Evolutionary conservation across 2,888 invertebrate genomes (phyloP).

Genomic region (Chrysodeixis includens): DNA sequence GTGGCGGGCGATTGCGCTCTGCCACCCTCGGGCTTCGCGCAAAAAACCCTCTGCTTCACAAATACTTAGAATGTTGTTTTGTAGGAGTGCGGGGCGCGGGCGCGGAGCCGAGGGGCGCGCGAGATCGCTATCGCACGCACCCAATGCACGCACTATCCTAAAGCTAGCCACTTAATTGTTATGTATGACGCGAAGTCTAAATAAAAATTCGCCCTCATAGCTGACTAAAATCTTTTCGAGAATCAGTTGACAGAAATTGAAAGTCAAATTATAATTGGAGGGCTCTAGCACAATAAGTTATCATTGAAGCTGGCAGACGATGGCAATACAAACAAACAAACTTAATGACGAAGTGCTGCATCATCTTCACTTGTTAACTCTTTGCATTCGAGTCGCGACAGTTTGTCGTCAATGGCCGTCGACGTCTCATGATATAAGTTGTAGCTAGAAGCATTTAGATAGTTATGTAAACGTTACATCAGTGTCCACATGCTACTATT

Average conservation of each 20-base stretch:
- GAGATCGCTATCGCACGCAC: slow-evolving; percentile 89
- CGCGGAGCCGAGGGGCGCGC: slow-evolving; percentile 71
- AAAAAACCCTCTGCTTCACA: slow-evolving; percentile 87
- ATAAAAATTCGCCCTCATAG: slow-evolving; percentile 61
- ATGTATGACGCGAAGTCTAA: slow-evolving; percentile 77
- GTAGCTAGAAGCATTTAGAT: slow-evolving; percentile 25
- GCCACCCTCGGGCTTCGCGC: slow-evolving; percentile 88
- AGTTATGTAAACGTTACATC: slow-evolving; percentile 54
- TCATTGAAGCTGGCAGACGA: not conserved
- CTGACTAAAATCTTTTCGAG: slow-evolving; percentile 51
- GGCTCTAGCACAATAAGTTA: not conserved
- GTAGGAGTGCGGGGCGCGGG: slow-evolving; percentile 75
- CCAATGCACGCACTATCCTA: slow-evolving; percentile 88
- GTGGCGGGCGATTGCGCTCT: slow-evolving; percentile 85
- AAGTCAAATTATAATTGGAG: slow-evolving; percentile 46
- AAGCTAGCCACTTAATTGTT: slow-evolving; percentile 87
- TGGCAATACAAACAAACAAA: not conserved
- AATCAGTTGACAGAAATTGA: slow-evolving; percentile 53
- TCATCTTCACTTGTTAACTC: slow-evolving; percentile 1
- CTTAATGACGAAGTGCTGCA: not conserved
- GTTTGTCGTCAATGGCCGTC: slow-evolving; percentile 15
- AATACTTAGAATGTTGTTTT: slow-evolving; percentile 87
- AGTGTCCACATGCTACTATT: slow-evolving; percentile 36
- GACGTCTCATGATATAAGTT: slow-evolving; percentile 31
- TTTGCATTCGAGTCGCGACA: slow-evolving; percentile 9